phyloP scores from a whole-genome alignment of 2,113 vertebrate species.

The Petrocephalus zakoni region DNA sequence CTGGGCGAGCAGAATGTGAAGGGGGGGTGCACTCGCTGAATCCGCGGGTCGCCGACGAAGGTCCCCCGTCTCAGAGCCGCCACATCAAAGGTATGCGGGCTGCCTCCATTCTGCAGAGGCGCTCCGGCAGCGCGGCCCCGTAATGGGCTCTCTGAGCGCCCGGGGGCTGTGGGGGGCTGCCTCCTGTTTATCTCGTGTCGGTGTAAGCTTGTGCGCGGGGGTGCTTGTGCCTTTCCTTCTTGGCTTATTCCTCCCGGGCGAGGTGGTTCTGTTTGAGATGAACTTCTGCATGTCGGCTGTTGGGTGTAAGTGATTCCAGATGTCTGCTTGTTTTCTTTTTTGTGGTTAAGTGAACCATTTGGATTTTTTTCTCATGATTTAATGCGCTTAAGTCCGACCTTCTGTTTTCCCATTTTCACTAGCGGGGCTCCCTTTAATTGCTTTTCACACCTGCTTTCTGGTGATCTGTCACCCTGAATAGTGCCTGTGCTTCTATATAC shows the following conservation, averaged over 20 bases:
- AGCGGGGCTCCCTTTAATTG: neutral
- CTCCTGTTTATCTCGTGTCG: neutral
- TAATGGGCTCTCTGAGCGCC: neutral
- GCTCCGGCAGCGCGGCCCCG: too few species aligned
- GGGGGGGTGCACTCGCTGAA: constrained; percentile 48
- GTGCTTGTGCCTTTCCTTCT: neutral
- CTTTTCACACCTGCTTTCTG: constrained; percentile 11
- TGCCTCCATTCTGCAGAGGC: constrained; percentile 17
- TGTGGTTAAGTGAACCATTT: neutral
- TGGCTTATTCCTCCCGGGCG: neutral
- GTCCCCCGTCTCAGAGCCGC: constrained; percentile 41
- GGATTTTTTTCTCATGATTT: neutral
- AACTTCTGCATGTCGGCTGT: neutral
- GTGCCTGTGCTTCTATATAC: neutral
- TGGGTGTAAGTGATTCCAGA: neutral
- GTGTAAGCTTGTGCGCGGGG: neutral
- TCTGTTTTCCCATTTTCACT: neutral
- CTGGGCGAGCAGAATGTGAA: constrained; percentile 60
- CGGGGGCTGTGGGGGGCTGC: neutral
- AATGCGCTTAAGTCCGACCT: neutral
- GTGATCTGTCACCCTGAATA: neutral
- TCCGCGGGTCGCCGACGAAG: constrained; percentile 47
- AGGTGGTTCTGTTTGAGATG: neutral
- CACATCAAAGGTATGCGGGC: constrained; percentile 58
- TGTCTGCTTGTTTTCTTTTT: neutral